Percentiles rank a stretch among this genome's conserved stretches.
These are phyloP conservation scores for Puffinus mauretanicus DNA, from an alignment of 2,113 vertebrate genomes.

Conservation along the genomic window DNA sequence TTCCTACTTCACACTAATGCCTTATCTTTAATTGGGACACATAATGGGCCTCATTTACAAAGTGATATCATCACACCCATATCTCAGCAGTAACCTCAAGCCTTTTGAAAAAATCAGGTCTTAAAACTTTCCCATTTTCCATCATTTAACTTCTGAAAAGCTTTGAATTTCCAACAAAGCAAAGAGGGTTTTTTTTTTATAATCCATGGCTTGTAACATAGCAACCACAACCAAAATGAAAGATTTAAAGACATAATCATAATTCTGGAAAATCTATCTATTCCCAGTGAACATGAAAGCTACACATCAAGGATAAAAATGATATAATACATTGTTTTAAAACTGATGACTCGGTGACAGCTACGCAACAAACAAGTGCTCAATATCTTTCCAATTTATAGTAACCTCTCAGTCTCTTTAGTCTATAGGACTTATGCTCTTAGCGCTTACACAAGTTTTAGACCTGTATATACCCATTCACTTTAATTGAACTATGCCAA, in stretches of 20 bases:
- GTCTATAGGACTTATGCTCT: neutral
- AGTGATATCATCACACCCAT: neutral
- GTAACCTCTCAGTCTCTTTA: neutral
- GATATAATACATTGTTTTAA: conserved; percentile 50
- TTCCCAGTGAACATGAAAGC: conserved; percentile 63
- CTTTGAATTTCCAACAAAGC: conserved; percentile 26
- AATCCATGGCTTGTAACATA: conserved; percentile 40
- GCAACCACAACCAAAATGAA: conserved; percentile 54
- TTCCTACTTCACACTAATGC: neutral
- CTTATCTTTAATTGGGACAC: neutral
- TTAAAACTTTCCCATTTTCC: conserved; percentile 17
- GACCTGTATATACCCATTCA: neutral
- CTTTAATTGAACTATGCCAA: conserved; percentile 43
- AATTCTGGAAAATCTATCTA: conserved; percentile 63
- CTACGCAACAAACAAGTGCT: conserved; percentile 52
- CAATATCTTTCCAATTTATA: neutral
- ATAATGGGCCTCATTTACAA: neutral
- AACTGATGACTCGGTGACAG: conserved; percentile 23
- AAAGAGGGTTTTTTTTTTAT: neutral
- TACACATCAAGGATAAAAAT: conserved; percentile 38
- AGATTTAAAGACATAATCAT: conserved; percentile 65
- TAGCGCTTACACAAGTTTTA: conserved; percentile 10
- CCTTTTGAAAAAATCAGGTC: neutral
- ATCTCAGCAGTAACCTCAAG: neutral
- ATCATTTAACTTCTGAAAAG: conserved; percentile 33